phyloP scores from a whole-genome alignment of 2,797 vertebrate species.

The Lagorchestes hirsutus region DNA sequence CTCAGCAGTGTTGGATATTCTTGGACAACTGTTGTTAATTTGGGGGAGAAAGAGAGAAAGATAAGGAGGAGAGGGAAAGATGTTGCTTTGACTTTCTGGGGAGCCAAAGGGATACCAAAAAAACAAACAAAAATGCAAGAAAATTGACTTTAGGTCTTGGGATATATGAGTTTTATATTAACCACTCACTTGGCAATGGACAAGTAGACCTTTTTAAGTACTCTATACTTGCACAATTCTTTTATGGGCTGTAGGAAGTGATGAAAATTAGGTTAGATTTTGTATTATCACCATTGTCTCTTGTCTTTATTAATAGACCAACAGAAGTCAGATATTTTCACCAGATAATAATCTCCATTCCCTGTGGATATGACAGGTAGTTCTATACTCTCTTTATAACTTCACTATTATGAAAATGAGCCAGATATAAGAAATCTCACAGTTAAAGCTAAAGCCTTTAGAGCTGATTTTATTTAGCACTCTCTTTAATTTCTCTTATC shows the following conservation, averaged over 20 bases:
- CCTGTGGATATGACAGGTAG: background rate
- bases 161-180: background rate
- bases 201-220: background rate
- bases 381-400: background rate
- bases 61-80: background rate
- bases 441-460: background rate
- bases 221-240: constrained; percentile 26
- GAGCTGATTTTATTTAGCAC: constrained; percentile 25
- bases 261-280: background rate
- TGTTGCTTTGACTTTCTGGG: background rate
- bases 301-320: background rate
- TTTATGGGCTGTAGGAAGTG: background rate
- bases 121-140: background rate
- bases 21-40: background rate
- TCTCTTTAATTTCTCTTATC: constrained; percentile 41
- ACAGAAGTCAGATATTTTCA: background rate
- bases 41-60: background rate
- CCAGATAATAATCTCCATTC: background rate
- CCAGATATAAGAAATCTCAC: background rate
- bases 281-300: background rate
- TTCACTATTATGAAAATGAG: constrained; percentile 3
- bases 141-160: constrained; percentile 18
- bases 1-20: background rate
- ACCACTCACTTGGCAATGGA: background rate
- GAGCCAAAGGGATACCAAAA: background rate